Evolutionary conservation across 2,888 invertebrate genomes (phyloP), one percentile per base, ranked within the genome.

Genomic region (Eumacrocentrus americanus): DNA sequence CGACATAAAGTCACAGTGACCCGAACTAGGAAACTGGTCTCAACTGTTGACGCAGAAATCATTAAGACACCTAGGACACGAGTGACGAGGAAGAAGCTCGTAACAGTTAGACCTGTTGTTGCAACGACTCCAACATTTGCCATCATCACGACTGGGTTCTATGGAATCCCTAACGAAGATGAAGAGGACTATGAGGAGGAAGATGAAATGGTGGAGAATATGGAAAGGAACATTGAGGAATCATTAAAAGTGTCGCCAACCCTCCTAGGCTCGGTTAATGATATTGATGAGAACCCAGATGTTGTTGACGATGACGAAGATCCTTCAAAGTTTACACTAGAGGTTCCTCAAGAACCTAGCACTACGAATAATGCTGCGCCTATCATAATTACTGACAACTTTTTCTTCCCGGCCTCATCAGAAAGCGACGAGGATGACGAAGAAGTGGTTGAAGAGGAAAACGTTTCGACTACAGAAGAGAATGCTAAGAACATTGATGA

Each of bases 81-180:
- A 55, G 70, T 80, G 1, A 80, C 80, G 2, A 70, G 79, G 6
- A 80, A 79, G 42, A 80, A 78, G 59, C 59, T 80, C 44, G 64
- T 81, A 1, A 71, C 70, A 0, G 74, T 80, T 4, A 71, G 80
- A 65, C 80, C 80, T 2, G 58, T 77, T 18, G 61, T 62, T 0
- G 58, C 70, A 35, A 70, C 78, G 3, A 75, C 78, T 0, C 70
- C 79, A 0, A 76, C 72, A 4, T 70, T 75, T 25, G 73, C 79
- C n/a, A 78, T 81, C 20, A 81, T 81, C 7, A 81, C 80, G 0
- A 74, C 77, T 7, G 80, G 80, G 25, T 81, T 81, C 55, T 81
- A 75, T 48, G 75, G 75, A 1, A 72, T 69, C 3, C 67, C 75
- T 2, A 54, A 72, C 2, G 50, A 66, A 2, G 71, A 72, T 7